phyloP scores from a whole-genome alignment of 1,140 invertebrate species.

The Drosophila sp. region DNA sequence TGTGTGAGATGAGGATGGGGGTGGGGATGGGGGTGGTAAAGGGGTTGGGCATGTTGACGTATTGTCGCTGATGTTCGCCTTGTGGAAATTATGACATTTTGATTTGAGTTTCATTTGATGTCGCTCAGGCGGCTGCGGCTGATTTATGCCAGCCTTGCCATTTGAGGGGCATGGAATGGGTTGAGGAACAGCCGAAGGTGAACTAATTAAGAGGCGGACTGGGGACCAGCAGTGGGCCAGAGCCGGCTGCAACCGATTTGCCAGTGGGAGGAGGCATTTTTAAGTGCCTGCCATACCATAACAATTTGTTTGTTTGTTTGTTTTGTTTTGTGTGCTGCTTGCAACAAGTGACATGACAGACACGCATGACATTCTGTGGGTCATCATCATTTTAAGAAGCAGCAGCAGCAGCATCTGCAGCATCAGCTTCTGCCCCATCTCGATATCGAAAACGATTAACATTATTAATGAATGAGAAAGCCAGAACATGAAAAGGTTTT shows the following conservation, averaged over 20 bases:
- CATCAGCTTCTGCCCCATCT: not conserved
- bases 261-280: conserved; percentile 32
- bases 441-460: conserved; percentile 60
- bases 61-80: conserved; percentile 72
- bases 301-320: conserved; percentile 36
- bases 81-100: conserved; percentile 76
- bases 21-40: not conserved
- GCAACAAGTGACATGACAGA: conserved; percentile 31
- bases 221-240: not conserved
- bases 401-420: not conserved
- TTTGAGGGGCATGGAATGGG: not conserved
- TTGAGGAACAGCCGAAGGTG: conserved; percentile 21
- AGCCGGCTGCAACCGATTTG: conserved; percentile 29
- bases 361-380: conserved; percentile 37
- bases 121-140: conserved; percentile 48
- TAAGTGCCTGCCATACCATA: conserved; percentile 28
- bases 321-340: not conserved
- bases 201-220: conserved; percentile 53
- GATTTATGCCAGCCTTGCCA: not conserved
- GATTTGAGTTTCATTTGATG: conserved; percentile 77
- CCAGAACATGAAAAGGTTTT: conserved; percentile 68
- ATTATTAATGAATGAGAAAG: conserved; percentile 73
- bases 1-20: not conserved
- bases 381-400: conserved; percentile 14
- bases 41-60: conserved; percentile 59